A percentile compares a stretch with the other conserved stretches of the same genome.
Conservation (phyloP, 2,797 vertebrate species). For the Triplophysa bombifrons region DNA sequence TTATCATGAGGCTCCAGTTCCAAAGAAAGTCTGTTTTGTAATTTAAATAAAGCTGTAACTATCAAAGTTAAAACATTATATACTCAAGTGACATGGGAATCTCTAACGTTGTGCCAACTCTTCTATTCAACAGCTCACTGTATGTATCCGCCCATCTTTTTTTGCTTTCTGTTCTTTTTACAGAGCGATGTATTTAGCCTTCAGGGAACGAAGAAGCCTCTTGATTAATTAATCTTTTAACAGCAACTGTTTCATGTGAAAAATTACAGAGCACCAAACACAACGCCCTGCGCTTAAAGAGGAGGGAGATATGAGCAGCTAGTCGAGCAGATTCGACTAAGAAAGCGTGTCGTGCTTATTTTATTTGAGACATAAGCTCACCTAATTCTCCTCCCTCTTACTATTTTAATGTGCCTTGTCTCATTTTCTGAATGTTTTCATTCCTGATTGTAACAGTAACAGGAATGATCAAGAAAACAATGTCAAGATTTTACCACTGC, state of each 20-base stretch:
- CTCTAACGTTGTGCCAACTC: constrained; percentile 26
- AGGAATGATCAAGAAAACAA: constrained; percentile 53
- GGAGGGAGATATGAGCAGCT: constrained; percentile 13
- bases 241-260: constrained; percentile 58
- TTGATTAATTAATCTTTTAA: constrained; percentile 67
- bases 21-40: not conserved
- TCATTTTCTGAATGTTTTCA: constrained; percentile 46
- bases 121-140: constrained; percentile 9
- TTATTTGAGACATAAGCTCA: constrained; percentile 34
- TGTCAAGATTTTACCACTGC: too few relatives aligned
- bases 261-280: constrained; percentile 42
- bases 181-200: constrained; percentile 63
- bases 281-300: constrained; percentile 28
- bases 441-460: constrained; percentile 68
- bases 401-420: constrained; percentile 17
- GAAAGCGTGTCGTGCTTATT: constrained; percentile 39
- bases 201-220: constrained; percentile 65
- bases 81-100: constrained; percentile 4
- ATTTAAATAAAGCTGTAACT: not conserved
- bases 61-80: constrained; percentile 17
- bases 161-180: constrained; percentile 17
- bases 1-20: not conserved
- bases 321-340: constrained; percentile 39
- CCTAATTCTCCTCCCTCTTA: constrained; percentile 15
- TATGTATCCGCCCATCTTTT: constrained; percentile 18